Evolutionary conservation across 1,140 invertebrate species (phyloP).

Genomic region (Heterodera carotae): DNA sequence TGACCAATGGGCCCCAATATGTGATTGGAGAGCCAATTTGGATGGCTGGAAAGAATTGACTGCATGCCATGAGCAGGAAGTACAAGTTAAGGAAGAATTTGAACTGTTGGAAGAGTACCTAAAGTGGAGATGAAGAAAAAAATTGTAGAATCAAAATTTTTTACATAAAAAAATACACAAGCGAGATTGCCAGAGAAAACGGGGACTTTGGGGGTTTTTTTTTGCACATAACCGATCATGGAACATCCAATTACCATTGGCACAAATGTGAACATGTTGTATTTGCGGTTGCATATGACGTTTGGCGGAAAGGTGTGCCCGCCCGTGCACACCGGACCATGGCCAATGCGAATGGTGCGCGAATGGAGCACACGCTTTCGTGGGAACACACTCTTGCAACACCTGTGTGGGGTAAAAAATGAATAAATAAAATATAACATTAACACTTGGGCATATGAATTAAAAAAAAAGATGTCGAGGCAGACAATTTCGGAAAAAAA

Average conservation of each 20-base stretch:
- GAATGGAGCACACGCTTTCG: slow-evolving; percentile 63
- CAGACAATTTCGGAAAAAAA: neutral
- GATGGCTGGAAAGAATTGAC: slow-evolving; percentile 94
- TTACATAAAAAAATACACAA: neutral
- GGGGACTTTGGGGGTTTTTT: no score
- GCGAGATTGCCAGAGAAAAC: no score
- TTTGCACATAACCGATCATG: no score
- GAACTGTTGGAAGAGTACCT: slow-evolving; percentile 95
- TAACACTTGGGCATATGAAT: slow-evolving; percentile 4
- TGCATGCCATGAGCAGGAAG: slow-evolving; percentile 94
- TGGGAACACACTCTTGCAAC: slow-evolving; percentile 53
- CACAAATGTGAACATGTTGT: slow-evolving; percentile 94
- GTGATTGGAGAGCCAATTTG: slow-evolving; percentile 96
- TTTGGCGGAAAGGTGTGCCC: slow-evolving; percentile 82
- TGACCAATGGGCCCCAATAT: slow-evolving; percentile 93
- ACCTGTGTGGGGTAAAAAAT: slow-evolving; percentile 47
- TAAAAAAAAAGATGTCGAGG: slow-evolving; percentile 20
- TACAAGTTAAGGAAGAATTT: slow-evolving; percentile 98
- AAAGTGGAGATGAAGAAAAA: slow-evolving; percentile 58
- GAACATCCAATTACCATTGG: slow-evolving; percentile 83
- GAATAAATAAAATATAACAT: neutral
- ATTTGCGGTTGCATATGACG: slow-evolving; percentile 97
- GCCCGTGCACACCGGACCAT: slow-evolving; percentile 62
- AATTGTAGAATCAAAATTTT: neutral
- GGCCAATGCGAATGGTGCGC: slow-evolving; percentile 69